Conservation (phyloP, 1,140 invertebrate genomes). For the Catajapyx aquilonaris region DNA sequence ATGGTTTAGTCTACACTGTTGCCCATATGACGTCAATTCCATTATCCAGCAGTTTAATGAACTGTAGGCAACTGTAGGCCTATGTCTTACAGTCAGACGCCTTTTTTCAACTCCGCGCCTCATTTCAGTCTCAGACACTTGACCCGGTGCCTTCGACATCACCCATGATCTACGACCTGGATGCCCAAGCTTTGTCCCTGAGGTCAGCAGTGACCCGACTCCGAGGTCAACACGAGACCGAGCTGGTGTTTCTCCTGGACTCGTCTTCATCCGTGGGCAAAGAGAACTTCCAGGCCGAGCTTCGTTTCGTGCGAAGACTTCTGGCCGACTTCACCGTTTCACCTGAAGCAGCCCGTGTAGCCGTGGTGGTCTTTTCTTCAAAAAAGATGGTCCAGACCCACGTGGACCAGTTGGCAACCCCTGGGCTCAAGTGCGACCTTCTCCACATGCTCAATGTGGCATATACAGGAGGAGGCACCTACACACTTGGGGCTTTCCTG, state of each 20-base stretch:
- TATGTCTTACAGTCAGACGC: no score
- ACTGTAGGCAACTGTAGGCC: no score
- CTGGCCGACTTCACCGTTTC: constrained; percentile 46
- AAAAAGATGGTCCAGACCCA: constrained; percentile 29
- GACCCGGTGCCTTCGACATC: no score
- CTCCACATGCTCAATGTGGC: constrained; percentile 34
- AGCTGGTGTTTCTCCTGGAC: constrained; percentile 46
- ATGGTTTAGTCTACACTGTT: no score
- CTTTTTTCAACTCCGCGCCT: no score
- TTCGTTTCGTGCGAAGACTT: constrained; percentile 46
- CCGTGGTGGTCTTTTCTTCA: constrained; percentile 43
- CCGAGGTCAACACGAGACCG: no score
- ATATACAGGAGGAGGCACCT: constrained; percentile 43
- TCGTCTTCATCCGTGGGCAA: constrained; percentile 41
- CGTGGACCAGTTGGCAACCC: constrained; percentile 35
- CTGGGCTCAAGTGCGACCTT: constrained; percentile 36
- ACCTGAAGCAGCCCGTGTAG: constrained; percentile 34
- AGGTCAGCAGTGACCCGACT: no score
- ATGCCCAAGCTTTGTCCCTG: no score
- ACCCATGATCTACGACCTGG: no score
- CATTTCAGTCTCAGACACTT: no score
- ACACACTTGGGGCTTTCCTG: constrained; percentile 39
- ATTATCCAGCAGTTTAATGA: no score
- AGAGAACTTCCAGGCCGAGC: constrained; percentile 40
- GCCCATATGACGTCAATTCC: no score